phyloP scores from a whole-genome alignment of 2,797 vertebrate genomes.

The Sebastolobus alascanus region DNA sequence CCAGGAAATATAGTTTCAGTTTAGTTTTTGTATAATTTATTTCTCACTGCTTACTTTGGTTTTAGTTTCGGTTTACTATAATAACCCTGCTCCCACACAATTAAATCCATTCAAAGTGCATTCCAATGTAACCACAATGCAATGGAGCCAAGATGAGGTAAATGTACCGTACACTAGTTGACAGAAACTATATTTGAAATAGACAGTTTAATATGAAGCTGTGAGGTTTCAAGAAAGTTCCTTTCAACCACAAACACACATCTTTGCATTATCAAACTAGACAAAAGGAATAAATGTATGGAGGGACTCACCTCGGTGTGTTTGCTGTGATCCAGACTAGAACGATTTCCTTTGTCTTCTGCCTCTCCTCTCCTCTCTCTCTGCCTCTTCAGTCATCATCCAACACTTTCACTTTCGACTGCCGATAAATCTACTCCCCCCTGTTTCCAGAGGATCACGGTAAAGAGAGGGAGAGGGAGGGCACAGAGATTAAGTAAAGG shows the following conservation, averaged over 20 bases:
- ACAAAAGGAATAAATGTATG: not conserved
- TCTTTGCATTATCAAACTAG: not conserved
- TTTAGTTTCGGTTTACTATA: not conserved
- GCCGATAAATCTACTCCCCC: fast-evolving
- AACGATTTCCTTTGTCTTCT: not conserved
- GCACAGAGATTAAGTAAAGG: not conserved
- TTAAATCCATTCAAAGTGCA: not conserved
- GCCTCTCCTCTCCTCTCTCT: not conserved
- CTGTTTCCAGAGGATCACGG: too few species aligned
- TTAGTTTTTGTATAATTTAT: too few species aligned
- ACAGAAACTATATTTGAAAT: not conserved
- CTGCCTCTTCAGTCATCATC: not conserved
- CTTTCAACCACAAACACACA: not conserved
- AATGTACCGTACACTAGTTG: not conserved
- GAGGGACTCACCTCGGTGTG: conserved; percentile 40
- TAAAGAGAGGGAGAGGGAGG: not conserved
- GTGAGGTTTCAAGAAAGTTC: not conserved
- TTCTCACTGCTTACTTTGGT: too few species aligned
- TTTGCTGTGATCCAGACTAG: not conserved
- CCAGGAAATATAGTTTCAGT: too few species aligned
- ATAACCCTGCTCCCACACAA: not conserved
- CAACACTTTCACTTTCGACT: conserved; percentile 46
- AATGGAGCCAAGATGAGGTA: not conserved
- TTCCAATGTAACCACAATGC: not conserved
- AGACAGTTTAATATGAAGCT: not conserved